These are phyloP conservation scores for Sympetrum striolatum DNA, from an alignment of 2,888 invertebrate genomes.

Conservation along the genomic window DNA sequence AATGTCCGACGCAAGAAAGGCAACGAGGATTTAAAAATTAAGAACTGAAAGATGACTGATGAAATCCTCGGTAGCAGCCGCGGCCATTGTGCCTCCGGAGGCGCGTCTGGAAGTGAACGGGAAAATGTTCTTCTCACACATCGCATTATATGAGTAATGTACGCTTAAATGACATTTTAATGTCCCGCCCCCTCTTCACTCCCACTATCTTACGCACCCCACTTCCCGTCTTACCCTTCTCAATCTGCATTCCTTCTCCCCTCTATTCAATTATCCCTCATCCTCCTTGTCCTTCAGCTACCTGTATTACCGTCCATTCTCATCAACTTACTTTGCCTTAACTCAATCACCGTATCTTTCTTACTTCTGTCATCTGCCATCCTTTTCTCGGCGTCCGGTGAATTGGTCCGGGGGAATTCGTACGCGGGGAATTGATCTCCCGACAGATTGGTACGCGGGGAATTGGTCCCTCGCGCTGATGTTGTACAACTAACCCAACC, in stretches of 20 bases:
- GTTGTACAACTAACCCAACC: too few relatives aligned
- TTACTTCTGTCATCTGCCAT: too few relatives aligned
- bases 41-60: neutral
- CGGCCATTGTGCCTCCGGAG: neutral
- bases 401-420: too few relatives aligned
- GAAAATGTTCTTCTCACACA: neutral
- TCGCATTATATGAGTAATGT: slow-evolving; percentile 24
- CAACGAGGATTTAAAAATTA: neutral
- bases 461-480: too few relatives aligned
- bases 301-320: neutral
- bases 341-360: too few relatives aligned
- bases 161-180: slow-evolving; percentile 21
- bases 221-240: neutral
- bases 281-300: neutral
- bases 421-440: too few relatives aligned
- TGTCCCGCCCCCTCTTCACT: neutral
- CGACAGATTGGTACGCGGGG: too few relatives aligned
- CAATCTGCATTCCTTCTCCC: too few relatives aligned
- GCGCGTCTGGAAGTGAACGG: neutral
- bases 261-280: neutral
- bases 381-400: too few relatives aligned
- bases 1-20: too few relatives aligned
- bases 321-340: neutral
- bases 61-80: neutral
- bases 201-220: neutral